Evolutionary conservation across 2,113 vertebrate species (phyloP), one percentile per base, ranked within the genome.

Genomic region (Crotalus tigris): DNA sequence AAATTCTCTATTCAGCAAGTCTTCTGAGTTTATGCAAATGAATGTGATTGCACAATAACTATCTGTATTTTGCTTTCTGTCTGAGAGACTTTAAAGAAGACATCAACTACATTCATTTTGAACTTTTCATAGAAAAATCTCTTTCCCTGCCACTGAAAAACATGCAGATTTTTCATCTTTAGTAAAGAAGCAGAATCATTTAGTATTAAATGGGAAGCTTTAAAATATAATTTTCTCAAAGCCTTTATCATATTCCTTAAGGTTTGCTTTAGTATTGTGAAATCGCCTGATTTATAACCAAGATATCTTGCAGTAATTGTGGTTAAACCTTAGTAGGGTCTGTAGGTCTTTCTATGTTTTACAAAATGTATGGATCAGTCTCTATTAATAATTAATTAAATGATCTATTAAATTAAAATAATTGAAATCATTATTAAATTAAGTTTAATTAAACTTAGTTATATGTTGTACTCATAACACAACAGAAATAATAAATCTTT

Each of bases 71-170:
- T 94, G 55, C 19, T 17, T 91, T 94, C 93, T 94, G 92, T 94
- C 90, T 64, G 88, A 94, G 93, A 91, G 44, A 95, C 69, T 91
- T 46, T 93, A 90, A 91, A 95, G 55, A 91, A 55, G 87, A 94
- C 88, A 90, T 89, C 89, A 91, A 15, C 26, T 86, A 29, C 29
- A 75, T 93, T 97, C n/a, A 64, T 94, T 95, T 81, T 94, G 91
- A 95, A 53, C 92, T 93, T 89, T 96, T 17, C 57, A 11, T 57
- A 55, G 92, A 95, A 92, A 92, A 92, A 81, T 75, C 46, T 58
- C 61, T 85, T 95, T 97, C 93, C 19, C 88, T 13, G 7, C 11
- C 0, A 1, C 86, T 81, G 59, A 89, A 91, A 95, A 89, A 92
- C 69, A 85, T 85, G 90, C 26, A 55, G 33, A 90, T 86, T 94